Conservation (phyloP, 2,113 vertebrate genomes). For the Dolichallabes microphthalmus region DNA sequence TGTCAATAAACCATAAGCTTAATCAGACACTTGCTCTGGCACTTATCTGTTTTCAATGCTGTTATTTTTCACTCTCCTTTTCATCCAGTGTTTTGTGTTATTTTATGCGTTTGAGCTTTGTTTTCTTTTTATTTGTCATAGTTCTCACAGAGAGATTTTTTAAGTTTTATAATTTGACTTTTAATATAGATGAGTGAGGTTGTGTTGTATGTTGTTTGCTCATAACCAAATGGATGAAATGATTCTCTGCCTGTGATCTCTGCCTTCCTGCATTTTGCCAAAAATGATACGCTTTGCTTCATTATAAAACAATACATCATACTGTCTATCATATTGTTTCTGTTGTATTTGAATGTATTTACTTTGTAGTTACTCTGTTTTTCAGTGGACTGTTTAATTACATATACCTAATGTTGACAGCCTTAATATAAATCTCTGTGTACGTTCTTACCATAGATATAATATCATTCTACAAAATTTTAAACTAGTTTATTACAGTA, state of each 20-base stretch:
- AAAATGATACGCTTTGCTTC: not conserved
- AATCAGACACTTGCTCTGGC: not conserved
- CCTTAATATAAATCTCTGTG: not conserved
- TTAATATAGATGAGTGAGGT: not conserved
- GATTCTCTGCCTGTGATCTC: not conserved
- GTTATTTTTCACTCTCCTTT: not conserved
- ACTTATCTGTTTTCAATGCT: not conserved
- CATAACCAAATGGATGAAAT: not conserved
- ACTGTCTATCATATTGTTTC: not conserved
- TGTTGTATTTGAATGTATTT: not conserved
- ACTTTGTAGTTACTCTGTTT: not conserved
- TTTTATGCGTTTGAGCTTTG: no score
- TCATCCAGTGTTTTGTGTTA: not conserved
- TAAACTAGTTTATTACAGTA: not conserved
- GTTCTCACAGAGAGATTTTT: not conserved
- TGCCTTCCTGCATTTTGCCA: not conserved
- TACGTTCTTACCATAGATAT: not conserved
- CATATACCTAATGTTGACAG: not conserved
- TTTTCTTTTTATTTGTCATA: not conserved
- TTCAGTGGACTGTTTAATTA: not conserved
- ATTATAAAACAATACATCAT: not conserved
- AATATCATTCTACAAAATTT: not conserved
- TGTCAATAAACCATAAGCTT: not conserved
- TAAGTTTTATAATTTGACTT: not conserved
- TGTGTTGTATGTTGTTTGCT: not conserved